Evolutionary conservation across 2,888 invertebrate genomes (phyloP).

Genomic region (Lepas anatifera): DNA sequence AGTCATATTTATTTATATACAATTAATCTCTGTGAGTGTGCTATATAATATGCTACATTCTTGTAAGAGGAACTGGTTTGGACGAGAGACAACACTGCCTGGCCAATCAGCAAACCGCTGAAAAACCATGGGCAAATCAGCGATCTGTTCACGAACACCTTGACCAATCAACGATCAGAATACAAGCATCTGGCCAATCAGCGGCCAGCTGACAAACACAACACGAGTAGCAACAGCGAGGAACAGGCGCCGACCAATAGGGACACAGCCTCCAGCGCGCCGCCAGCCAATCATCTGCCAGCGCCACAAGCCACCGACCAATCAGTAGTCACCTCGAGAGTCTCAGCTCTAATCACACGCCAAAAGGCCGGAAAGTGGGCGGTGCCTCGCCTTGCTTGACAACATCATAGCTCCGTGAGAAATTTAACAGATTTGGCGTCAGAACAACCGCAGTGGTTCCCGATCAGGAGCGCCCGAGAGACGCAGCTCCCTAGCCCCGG

Average conservation of each 20-base stretch:
- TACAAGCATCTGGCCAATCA: no score
- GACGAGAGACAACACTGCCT: neutral
- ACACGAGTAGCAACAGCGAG: neutral
- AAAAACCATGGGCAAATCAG: no score
- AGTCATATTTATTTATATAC: conserved; percentile 10
- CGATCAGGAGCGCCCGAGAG: no score
- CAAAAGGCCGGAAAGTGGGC: no score
- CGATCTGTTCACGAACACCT: no score
- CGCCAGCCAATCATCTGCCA: neutral
- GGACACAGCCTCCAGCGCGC: conserved; percentile 2
- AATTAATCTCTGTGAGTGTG: neutral
- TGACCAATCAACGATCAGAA: no score
- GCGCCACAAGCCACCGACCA: neutral
- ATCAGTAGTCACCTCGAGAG: neutral
- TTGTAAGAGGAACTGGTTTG: neutral
- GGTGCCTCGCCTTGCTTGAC: no score
- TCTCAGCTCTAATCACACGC: neutral
- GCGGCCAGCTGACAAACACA: no score
- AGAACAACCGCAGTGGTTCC: no score
- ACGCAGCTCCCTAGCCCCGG: neutral
- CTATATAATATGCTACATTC: conserved; percentile 9
- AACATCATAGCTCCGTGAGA: no score
- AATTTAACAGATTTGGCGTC: no score
- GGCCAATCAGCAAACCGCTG: no score
- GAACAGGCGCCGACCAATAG: neutral